Base-by-base conservation (phyloP, 1,140 invertebrate species). In the Zaprionus tsacasi region DNA sequence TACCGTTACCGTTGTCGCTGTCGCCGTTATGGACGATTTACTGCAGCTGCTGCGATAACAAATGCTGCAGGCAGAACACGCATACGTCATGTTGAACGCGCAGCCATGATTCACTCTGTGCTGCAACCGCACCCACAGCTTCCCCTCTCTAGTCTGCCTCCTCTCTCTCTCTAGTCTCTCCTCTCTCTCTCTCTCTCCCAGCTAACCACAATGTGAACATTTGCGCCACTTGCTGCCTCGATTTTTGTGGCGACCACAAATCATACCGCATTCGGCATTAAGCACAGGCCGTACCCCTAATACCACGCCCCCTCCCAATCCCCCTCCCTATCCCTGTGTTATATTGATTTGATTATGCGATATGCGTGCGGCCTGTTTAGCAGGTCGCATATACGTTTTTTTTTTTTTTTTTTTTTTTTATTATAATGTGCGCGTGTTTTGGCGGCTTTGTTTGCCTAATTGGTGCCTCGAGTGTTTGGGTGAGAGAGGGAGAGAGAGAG, bases 81-180 rank as follows among this genome's bases (percentile, higher is more conserved):
- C 77, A 87, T 88, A 88, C 82, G 80, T 73, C 78, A 61, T 72
- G 80, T 79, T 81, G 70, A 25, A 71, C 79, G 30, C 15, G 30
- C 15, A n/a, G 52, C 57, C 60, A 76, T 77, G 79, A 78, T 50
- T 65, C 79, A 75, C 50, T 30, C 52, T 68, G 48, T 21, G 17
- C 38, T 48, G 45, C 65, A 58, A 52, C 61, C 38, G 66, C 66
- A 70, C 60, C 55, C 36, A 40, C 35, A 52, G 17, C 45, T 6
- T 7, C 6, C 4, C 17, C 45, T 21, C 45, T 48, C 21, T 21
- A 15, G 21, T 17, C 45, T 7, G 3, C 1, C 11, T 21, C 21
- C 21, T 2, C 21, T 21, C 21, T 21, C 21, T 21, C 21, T 21
- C 21, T 21, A 21, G 21, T 21, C 21, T 21, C 21, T 8, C 13